Percentiles rank a stretch among this genome's conserved stretches.
phyloP scores from a whole-genome alignment of 2,113 vertebrate species.

The Cryptomyrus ogoouensis region DNA sequence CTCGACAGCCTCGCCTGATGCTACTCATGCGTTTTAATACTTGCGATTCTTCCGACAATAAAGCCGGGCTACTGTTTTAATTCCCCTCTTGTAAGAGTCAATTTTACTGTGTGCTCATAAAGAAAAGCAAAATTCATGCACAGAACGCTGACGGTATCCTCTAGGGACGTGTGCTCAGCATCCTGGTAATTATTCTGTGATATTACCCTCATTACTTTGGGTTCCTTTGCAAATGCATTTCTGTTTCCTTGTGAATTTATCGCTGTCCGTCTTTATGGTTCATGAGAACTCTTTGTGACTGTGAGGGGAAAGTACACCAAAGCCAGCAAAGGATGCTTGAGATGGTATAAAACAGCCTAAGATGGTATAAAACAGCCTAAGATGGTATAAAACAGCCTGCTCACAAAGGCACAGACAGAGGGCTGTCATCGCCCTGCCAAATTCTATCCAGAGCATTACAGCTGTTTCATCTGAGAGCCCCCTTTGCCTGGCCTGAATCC shows the following conservation, averaged over 20 bases:
- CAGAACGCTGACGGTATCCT: slow-evolving; percentile 52
- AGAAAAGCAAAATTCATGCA: slow-evolving; percentile 61
- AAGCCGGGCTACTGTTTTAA: slow-evolving; percentile 49
- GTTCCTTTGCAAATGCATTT: slow-evolving; percentile 46
- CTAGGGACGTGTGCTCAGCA: slow-evolving; percentile 52
- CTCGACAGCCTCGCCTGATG: not conserved
- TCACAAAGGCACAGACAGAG: not conserved
- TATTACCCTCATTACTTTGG: slow-evolving; percentile 61
- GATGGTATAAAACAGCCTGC: not conserved
- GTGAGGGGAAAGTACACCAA: slow-evolving; percentile 26
- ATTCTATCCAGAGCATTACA: not conserved
- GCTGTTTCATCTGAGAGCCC: not conserved
- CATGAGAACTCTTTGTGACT: slow-evolving; percentile 10
- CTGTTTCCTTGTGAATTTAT: slow-evolving; percentile 47
- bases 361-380: not conserved
- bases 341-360: not conserved
- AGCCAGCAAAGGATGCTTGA: slow-evolving; percentile 13
- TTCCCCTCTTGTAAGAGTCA: slow-evolving; percentile 42
- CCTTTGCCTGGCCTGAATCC: not conserved
- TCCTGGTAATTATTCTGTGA: slow-evolving; percentile 60
- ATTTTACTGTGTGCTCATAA: slow-evolving; percentile 61
- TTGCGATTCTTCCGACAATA: slow-evolving; percentile 47
- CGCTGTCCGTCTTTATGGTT: slow-evolving; percentile 31
- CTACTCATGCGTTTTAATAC: slow-evolving; percentile 55
- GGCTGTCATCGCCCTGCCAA: not conserved